Conservation (phyloP, 1,140 invertebrate species). For the Diuraphis noxia region DNA sequence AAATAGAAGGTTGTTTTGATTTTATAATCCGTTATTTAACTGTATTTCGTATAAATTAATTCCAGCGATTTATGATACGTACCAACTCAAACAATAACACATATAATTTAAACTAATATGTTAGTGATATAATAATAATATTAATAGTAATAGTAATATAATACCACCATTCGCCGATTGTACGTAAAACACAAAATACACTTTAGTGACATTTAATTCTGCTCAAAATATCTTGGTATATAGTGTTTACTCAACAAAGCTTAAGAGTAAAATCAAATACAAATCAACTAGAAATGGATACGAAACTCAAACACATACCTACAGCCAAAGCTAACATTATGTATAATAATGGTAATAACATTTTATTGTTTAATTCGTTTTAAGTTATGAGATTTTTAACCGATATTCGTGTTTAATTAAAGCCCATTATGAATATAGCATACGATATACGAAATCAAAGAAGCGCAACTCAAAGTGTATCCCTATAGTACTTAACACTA, state of each 20-base stretch:
- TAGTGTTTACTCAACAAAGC: background rate
- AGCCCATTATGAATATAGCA: background rate
- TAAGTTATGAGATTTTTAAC: background rate
- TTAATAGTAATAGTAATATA: no score
- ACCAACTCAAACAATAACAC: background rate
- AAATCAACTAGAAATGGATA: slow-evolving; percentile 11
- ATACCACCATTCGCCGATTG: no score
- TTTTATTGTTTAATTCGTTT: background rate
- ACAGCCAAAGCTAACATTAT: background rate
- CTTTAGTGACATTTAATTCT: background rate
- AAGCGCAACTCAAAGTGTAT: background rate
- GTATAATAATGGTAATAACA: background rate
- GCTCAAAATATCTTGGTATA: background rate
- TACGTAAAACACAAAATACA: background rate
- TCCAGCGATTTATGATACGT: background rate
- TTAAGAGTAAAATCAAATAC: slow-evolving; percentile 1
- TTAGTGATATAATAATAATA: no score
- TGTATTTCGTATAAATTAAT: background rate
- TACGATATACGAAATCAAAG: background rate
- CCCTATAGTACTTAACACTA: background rate
- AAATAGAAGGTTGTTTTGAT: background rate
- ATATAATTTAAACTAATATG: background rate
- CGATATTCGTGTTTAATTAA: background rate
- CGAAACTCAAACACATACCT: background rate
- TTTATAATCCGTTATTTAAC: background rate